phyloP scores from a whole-genome alignment of 2,888 invertebrate species.

The Amiota mariae region DNA sequence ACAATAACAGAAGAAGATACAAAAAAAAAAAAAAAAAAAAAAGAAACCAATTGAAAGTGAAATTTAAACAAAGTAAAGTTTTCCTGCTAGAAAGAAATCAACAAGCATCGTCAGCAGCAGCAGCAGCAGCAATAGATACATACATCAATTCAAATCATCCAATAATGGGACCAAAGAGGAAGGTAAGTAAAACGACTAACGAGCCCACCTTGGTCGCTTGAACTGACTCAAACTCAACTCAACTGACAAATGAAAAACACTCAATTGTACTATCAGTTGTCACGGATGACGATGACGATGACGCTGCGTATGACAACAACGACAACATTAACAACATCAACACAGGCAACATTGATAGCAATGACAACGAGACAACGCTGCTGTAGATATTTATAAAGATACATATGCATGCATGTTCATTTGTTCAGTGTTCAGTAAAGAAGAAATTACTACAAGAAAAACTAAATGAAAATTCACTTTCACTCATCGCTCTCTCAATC shows the following conservation, averaged over 20 bases:
- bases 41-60: conserved; percentile 21
- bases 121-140: background rate
- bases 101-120: background rate
- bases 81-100: background rate
- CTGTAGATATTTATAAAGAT: too few species aligned
- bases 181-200: too few species aligned
- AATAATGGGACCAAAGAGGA: too few species aligned
- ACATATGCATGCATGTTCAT: background rate
- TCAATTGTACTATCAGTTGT: background rate
- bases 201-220: background rate
- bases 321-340: conserved; percentile 50
- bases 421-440: background rate
- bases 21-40: background rate
- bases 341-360: background rate
- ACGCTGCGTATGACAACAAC: conserved; percentile 1
- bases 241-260: too few species aligned
- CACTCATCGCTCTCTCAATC: conserved; percentile 59
- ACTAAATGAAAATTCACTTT: conserved; percentile 61
- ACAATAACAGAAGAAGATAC: background rate
- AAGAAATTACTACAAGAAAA: conserved; percentile 37
- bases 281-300: background rate
- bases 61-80: background rate
- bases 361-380: conserved; percentile 1
- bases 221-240: background rate
- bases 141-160: too few species aligned